phyloP scores from a whole-genome alignment of 2,888 invertebrate species.

The Synanthedon vespiformis region DNA sequence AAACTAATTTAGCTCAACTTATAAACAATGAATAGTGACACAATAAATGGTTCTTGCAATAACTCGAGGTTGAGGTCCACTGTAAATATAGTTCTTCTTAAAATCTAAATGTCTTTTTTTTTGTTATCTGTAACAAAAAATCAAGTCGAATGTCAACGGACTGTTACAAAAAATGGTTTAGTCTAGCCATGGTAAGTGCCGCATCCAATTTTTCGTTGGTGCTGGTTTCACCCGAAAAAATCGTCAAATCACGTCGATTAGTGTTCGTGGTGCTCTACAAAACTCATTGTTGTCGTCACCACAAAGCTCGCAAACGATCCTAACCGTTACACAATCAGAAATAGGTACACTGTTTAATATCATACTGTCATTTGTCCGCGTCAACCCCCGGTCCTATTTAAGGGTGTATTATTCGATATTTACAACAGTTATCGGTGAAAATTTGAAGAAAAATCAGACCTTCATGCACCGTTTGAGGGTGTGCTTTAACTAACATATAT shows the following conservation, averaged over 20 bases:
- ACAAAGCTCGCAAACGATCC: slow-evolving; percentile 43
- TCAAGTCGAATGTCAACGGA: no score
- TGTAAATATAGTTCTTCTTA: no score
- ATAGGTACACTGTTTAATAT: slow-evolving; percentile 20
- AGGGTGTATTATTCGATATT: slow-evolving; percentile 28
- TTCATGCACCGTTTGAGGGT: not conserved
- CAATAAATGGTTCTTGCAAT: no score
- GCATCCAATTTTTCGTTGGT: not conserved
- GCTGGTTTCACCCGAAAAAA: slow-evolving; percentile 22
- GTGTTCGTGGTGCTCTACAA: slow-evolving; percentile 52
- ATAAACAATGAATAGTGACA: no score
- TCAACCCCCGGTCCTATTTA: slow-evolving; percentile 48
- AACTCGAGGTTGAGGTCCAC: no score
- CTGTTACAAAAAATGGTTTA: no score
- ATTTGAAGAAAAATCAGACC: slow-evolving; percentile 16
- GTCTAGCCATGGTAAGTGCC: not conserved
- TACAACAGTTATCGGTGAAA: slow-evolving; percentile 44
- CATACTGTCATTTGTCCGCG: slow-evolving; percentile 42
- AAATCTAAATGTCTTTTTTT: no score
- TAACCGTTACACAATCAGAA: slow-evolving; percentile 54
- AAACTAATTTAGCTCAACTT: no score
- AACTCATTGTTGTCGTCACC: slow-evolving; percentile 47
- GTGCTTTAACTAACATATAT: no score
- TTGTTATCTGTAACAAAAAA: no score
- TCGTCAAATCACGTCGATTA: slow-evolving; percentile 66